Evolutionary conservation across 2,113 vertebrate genomes (phyloP), one percentile per base, ranked within the genome.

Genomic region (Siphamia tubifer): DNA sequence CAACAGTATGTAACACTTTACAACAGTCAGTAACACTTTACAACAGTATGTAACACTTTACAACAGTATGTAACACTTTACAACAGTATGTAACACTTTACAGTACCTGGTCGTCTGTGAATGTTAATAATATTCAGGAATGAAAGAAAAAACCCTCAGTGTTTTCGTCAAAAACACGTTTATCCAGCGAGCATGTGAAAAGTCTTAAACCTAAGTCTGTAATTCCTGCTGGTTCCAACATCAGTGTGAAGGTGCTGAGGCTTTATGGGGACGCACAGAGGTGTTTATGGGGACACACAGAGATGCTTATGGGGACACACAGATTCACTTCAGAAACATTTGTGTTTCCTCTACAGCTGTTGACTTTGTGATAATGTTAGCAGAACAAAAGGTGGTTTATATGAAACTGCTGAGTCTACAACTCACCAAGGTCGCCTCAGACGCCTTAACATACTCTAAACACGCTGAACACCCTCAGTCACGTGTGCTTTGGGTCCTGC

Each of bases 401-500:
- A 32, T 25, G 56, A n/a, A 0, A 2, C 17, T 67, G 60, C 27
- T 15, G 42, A 30, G 56, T 51, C 35, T 13, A 47, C 16, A 36
- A 28, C 69, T 67, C 28, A 56, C 57, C 51, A 63, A 66, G 58
- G 51, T 60, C 61, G 64, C 56, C 39, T 24, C 19, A 35, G 43
- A 12, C 56, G 6, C 49, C 5, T 34, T 24, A 1, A 16, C 28
- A 17, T 23, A 17, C 44, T 39, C 1, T 3, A 21, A 17, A 15
- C 6, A 1, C 1, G 21, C 10, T 15, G 5, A 61, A 56, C 25
- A 3, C 9, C 3, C 0, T 4, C 27, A 27, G 34, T 16, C 25
- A 11, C 4, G 21, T 28, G 30, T 34, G 15, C 6, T 28, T 40
- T 11, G 0, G 9, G 2, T 17, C 20, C 15, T 25, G 20, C 24